Conservation (phyloP, 2,888 invertebrate species). For the Plemyria rubiginata region DNA sequence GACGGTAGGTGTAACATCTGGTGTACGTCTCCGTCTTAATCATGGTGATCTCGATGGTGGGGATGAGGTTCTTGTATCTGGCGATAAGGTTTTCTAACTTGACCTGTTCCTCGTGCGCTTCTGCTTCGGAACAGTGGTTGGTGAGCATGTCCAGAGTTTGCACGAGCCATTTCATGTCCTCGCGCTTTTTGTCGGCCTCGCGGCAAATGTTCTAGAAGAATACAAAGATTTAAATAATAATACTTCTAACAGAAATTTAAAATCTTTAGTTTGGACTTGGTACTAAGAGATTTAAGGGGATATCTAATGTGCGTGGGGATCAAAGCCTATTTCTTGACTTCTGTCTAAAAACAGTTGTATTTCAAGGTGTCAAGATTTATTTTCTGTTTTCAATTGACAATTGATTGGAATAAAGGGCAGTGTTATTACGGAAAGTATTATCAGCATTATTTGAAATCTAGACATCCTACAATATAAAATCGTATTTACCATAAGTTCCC, state of each 20-base stretch:
- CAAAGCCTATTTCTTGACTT: too few relatives aligned
- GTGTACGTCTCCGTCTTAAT: slow-evolving; percentile 96
- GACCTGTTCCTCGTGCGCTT: slow-evolving; percentile 92
- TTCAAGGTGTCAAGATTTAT: too few relatives aligned
- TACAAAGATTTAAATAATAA: slow-evolving; percentile 10
- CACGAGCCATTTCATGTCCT: slow-evolving; percentile 98
- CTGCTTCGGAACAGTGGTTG: slow-evolving; percentile 91
- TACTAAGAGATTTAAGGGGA: too few relatives aligned
- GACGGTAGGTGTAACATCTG: slow-evolving; percentile 95
- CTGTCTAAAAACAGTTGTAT: too few relatives aligned
- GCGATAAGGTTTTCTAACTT: slow-evolving; percentile 92
- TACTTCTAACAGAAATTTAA: background rate
- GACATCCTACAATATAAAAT: background rate
- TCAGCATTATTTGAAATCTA: background rate
- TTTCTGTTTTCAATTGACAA: too few relatives aligned
- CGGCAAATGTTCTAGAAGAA: slow-evolving; percentile 91
- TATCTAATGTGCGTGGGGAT: too few relatives aligned
- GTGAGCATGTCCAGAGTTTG: slow-evolving; percentile 95
- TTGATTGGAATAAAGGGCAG: too few relatives aligned
- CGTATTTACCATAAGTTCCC: slow-evolving; percentile 44
- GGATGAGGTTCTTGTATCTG: slow-evolving; percentile 95
- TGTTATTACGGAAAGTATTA: background rate
- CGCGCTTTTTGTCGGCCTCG: slow-evolving; percentile 95
- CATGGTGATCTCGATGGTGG: slow-evolving; percentile 96
- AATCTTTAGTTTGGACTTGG: too few relatives aligned